A percentile compares a stretch with the other conserved stretches of the same genome.
These are phyloP conservation scores for Lydus trimaculatus DNA, from an alignment of 2,888 invertebrate species.

Conservation along the genomic window DNA sequence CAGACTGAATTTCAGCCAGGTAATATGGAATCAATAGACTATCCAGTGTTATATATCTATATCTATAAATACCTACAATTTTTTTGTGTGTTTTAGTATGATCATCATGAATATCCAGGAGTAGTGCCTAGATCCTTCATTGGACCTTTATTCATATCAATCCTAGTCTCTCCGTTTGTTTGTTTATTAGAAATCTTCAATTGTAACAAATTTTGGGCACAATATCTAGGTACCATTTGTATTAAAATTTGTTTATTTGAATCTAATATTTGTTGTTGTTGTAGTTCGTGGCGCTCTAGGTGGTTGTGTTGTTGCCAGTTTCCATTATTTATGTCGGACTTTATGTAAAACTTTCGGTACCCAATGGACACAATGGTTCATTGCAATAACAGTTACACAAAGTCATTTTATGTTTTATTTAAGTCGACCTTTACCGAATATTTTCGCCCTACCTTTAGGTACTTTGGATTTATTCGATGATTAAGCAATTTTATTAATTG, in stretches of 20 bases:
- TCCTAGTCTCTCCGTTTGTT: conserved; percentile 79
- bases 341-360: conserved; percentile 80
- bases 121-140: conserved; percentile 97
- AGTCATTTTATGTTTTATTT: conserved; percentile 99
- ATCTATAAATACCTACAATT: no score
- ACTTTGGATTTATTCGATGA: conserved; percentile 52
- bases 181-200: conserved; percentile 71
- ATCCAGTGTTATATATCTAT: no score
- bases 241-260: conserved; percentile 11
- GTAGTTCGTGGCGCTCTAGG: conserved; percentile 85
- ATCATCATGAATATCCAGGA: conserved; percentile 96
- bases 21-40: no score
- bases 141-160: conserved; percentile 85
- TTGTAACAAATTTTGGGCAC: conserved; percentile 85
- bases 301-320: conserved; percentile 75
- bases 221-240: conserved; percentile 78
- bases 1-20: conserved; percentile 82
- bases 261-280: conserved; percentile 52
- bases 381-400: conserved; percentile 86
- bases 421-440: conserved; percentile 93
- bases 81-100: conserved; percentile 76
- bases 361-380: conserved; percentile 82
- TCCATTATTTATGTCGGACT: conserved; percentile 76
- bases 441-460: conserved; percentile 93
- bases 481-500: conserved; percentile 19